phyloP scores from a whole-genome alignment of 2,113 vertebrate species.

The Herpetotheres cachinnans region DNA sequence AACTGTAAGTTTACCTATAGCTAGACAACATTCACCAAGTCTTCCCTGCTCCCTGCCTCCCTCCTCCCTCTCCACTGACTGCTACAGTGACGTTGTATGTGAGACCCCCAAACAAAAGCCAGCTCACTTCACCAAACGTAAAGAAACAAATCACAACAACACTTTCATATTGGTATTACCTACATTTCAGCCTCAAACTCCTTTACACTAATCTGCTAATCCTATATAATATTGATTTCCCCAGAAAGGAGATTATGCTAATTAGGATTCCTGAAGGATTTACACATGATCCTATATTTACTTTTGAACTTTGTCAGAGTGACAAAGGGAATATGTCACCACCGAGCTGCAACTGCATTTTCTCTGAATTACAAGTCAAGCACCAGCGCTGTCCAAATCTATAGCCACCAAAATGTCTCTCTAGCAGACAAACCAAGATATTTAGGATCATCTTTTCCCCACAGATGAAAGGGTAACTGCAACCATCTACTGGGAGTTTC shows the following conservation, averaged over 20 bases:
- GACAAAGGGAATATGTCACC: background rate
- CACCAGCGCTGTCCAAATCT: background rate
- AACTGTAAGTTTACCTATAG: background rate
- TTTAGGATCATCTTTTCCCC: background rate
- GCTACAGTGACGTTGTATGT: fast-evolving
- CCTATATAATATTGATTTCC: background rate
- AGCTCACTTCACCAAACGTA: background rate
- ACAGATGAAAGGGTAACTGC: background rate
- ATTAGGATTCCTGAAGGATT: conserved; percentile 48
- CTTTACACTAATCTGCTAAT: conserved; percentile 14
- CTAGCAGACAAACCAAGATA: background rate
- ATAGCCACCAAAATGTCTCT: background rate
- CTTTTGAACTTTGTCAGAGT: background rate
- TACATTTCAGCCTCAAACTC: background rate
- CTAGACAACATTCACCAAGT: background rate
- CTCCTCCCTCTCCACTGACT: background rate
- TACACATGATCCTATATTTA: conserved; percentile 2
- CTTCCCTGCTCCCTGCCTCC: background rate
- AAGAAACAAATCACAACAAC: background rate
- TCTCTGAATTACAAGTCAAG: background rate
- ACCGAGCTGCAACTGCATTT: background rate
- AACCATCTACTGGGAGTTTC: background rate
- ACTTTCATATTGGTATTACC: background rate
- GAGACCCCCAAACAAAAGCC: background rate
- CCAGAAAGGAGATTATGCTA: conserved; percentile 7